Conservation (phyloP, 2,888 invertebrate genomes). For the Leptopterna dolabrata region DNA sequence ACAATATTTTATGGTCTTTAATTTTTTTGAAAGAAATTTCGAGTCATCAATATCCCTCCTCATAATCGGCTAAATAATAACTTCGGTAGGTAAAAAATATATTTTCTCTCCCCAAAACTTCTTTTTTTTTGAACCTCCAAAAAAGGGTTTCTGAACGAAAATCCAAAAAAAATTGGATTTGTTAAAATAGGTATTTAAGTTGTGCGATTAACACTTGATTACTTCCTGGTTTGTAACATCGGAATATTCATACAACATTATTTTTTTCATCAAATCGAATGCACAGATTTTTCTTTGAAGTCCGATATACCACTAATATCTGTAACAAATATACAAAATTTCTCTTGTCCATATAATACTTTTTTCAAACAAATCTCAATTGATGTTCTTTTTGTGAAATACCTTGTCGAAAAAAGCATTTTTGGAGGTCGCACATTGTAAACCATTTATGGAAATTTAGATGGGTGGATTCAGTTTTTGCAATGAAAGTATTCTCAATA, state of each 20-base stretch:
- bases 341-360: not conserved
- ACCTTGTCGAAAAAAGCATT: conserved; percentile 8
- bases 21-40: not conserved
- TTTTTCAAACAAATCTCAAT: not conserved
- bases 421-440: too few relatives aligned
- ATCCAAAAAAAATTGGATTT: not conserved
- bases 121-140: not conserved
- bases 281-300: not conserved
- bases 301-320: not conserved
- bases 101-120: too few relatives aligned
- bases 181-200: too few relatives aligned
- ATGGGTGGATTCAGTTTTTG: not conserved
- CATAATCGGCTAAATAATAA: not conserved
- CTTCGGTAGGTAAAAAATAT: too few relatives aligned
- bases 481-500: not conserved
- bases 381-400: not conserved
- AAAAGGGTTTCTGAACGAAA: not conserved
- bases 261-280: not conserved
- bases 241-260: not conserved
- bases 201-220: not conserved
- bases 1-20: not conserved
- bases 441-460: not conserved
- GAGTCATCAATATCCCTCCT: not conserved
- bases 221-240: not conserved
- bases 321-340: conserved; percentile 17